phyloP scores from a whole-genome alignment of 1,140 invertebrate genomes.

The Nilaparvata lugens region DNA sequence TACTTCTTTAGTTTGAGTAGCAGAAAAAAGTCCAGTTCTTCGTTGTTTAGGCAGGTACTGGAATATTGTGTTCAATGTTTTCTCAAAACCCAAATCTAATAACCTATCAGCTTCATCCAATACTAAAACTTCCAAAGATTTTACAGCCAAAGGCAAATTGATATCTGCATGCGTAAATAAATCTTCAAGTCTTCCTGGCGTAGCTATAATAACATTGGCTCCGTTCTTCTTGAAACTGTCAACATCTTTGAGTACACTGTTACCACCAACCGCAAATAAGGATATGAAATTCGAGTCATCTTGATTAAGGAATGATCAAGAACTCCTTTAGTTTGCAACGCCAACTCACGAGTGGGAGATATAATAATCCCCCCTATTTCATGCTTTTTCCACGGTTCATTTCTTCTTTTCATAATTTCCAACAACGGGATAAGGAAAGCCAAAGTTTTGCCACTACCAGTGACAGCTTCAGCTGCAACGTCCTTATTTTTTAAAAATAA shows the following conservation, averaged over 20 bases:
- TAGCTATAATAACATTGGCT: slow-evolving; percentile 81
- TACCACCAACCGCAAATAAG: slow-evolving; percentile 74
- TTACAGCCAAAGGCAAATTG: slow-evolving; percentile 55
- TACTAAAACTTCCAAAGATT: slow-evolving; percentile 80
- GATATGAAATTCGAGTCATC: slow-evolving; percentile 42
- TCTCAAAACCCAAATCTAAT: slow-evolving; percentile 85
- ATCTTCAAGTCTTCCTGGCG: slow-evolving; percentile 87
- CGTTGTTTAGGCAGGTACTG: slow-evolving; percentile 85
- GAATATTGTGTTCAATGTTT: slow-evolving; percentile 82
- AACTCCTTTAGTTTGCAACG: slow-evolving; percentile 78
- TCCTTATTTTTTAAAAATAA: slow-evolving; percentile 83
- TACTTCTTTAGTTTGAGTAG: slow-evolving; percentile 95
- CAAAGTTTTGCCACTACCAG: slow-evolving; percentile 93
- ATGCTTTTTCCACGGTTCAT: slow-evolving; percentile 55
- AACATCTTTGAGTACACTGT: slow-evolving; percentile 61
- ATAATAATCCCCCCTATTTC: slow-evolving; percentile 84
- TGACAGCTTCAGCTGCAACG: slow-evolving; percentile 93
- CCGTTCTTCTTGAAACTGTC: slow-evolving; percentile 56
- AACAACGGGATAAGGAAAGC: slow-evolving; percentile 88
- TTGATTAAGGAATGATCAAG: slow-evolving; percentile 45
- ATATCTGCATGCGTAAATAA: slow-evolving; percentile 57
- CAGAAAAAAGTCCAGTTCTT: slow-evolving; percentile 94
- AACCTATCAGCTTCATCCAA: slow-evolving; percentile 96
- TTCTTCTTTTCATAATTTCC: slow-evolving; percentile 57
- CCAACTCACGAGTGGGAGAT: slow-evolving; percentile 88